Base-by-base conservation (phyloP, 2,888 invertebrate species). In the Temnothorax rugatulus region DNA sequence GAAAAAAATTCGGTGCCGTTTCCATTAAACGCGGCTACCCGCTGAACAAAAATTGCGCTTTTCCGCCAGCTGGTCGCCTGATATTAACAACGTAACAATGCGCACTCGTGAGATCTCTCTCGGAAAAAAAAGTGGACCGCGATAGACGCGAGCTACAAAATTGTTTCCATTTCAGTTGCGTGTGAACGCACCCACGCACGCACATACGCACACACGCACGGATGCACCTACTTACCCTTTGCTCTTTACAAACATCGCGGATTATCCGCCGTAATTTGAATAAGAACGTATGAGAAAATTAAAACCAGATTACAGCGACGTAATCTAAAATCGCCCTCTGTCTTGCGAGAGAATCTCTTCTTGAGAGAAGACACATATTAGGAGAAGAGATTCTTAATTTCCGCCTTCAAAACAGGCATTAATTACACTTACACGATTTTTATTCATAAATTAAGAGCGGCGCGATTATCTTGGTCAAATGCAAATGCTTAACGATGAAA, bases 41-140 rank as follows among this genome's bases (percentile, higher is more conserved):
- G 63, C 57, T 64, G 87, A 83, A 85, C 88, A 88, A 88, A 89
- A 89, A 89, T 89, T 85, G 88, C 88, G 79, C 86, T 84, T 83
- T 82, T 83, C 88, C 79, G 25, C 88, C 89, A 89, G 89, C 86
- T 86, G 90, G 86, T 86, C 83, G 82, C 52, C 73, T 79, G 81
- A 82, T 85, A 84, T 63, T 88, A 88, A 89, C 89, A 88, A 85
- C 85, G 85, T 64, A 86, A 74, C 84, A 82, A 88, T 84, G 84
- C 86, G 76, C 83, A 50, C 75, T 76, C 89, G 87, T 85, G 73
- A 87, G 83, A 83, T 29, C 44, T 21, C 71, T 18, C 34, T 34
- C 13, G 34, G 21, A n/a, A 41, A 64, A 88, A 84, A 89, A 87
- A 88, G 71, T 85, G 71, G 83, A 79, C 83, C 44, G 50, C 52